Percentiles rank a stretch among this genome's conserved stretches.
These are phyloP conservation scores for Dasysyrphus albostriatus DNA, from an alignment of 2,888 invertebrate genomes.

Conservation along the genomic window DNA sequence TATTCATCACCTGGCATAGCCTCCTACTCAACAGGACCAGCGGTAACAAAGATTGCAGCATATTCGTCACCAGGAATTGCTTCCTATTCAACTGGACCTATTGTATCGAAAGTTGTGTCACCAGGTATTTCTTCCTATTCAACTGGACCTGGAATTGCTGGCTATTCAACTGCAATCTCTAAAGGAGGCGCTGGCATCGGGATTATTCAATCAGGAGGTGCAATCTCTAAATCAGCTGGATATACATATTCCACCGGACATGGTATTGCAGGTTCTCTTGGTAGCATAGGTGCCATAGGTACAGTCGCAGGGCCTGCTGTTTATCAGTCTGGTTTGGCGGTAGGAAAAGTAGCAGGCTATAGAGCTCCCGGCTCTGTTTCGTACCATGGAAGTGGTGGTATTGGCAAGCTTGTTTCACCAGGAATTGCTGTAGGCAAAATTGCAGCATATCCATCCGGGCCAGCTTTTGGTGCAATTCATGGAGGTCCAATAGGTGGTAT, in stretches of 20 bases:
- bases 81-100: slow-evolving; percentile 78
- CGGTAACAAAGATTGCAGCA: slow-evolving; percentile 67
- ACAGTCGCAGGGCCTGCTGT: slow-evolving; percentile 36
- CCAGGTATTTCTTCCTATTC: slow-evolving; percentile 79
- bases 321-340: slow-evolving; percentile 57
- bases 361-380: slow-evolving; percentile 71
- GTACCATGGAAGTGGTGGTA: slow-evolving; percentile 72
- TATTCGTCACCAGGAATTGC: slow-evolving; percentile 79
- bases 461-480: slow-evolving; percentile 82
- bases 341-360: slow-evolving; percentile 73
- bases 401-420: slow-evolving; percentile 59
- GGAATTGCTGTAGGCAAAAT: slow-evolving; percentile 73
- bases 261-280: slow-evolving; percentile 34
- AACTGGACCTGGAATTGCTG: slow-evolving; percentile 71
- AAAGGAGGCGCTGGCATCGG: slow-evolving; percentile 43
- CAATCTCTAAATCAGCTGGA: slow-evolving; percentile 61
- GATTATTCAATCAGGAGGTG: slow-evolving; percentile 58
- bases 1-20: slow-evolving; percentile 69
- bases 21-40: slow-evolving; percentile 53
- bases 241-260: slow-evolving; percentile 50
- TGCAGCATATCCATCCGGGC: slow-evolving; percentile 81
- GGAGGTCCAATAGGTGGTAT: slow-evolving; percentile 18
- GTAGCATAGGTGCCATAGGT: slow-evolving; percentile 10
- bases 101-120: slow-evolving; percentile 54
- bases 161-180: slow-evolving; percentile 61